Percentiles rank a stretch among this genome's conserved stretches.
These are phyloP conservation scores for Lasioglossum villosulum DNA, from an alignment of 2,888 invertebrate genomes.

Conservation along the genomic window DNA sequence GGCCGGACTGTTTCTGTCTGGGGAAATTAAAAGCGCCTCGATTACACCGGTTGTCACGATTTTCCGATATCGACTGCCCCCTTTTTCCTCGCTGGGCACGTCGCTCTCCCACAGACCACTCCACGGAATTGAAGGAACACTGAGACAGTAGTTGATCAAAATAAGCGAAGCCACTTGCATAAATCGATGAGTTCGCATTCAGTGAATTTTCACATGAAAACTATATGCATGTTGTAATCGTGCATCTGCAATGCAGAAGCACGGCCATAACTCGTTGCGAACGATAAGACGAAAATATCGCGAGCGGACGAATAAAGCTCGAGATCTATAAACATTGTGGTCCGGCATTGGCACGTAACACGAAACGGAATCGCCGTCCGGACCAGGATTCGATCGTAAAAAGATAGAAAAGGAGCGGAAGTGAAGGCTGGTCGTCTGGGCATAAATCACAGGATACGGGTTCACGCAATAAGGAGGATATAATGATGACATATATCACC, in stretches of 20 bases:
- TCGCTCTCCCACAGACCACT: neutral
- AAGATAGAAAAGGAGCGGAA: conserved; percentile 60
- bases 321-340: conserved; percentile 56
- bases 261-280: neutral
- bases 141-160: neutral
- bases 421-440: conserved; percentile 56
- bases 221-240: no score
- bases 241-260: conserved; percentile 2
- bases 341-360: conserved; percentile 43
- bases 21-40: conserved; percentile 50
- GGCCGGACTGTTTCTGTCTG: conserved; percentile 19
- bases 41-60: conserved; percentile 1
- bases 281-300: conserved; percentile 28
- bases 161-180: neutral
- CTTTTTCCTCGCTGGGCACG: neutral
- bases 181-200: neutral
- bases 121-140: neutral
- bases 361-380: conserved; percentile 48
- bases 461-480: conserved; percentile 68
- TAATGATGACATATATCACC: conserved; percentile 73
- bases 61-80: neutral
- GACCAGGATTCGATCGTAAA: conserved; percentile 32
- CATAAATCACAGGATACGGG: conserved; percentile 66
- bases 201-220: neutral
- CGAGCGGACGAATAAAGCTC: conserved; percentile 5